Conservation (phyloP, 2,888 invertebrate genomes). For the Macrosoma leucophasiata region DNA sequence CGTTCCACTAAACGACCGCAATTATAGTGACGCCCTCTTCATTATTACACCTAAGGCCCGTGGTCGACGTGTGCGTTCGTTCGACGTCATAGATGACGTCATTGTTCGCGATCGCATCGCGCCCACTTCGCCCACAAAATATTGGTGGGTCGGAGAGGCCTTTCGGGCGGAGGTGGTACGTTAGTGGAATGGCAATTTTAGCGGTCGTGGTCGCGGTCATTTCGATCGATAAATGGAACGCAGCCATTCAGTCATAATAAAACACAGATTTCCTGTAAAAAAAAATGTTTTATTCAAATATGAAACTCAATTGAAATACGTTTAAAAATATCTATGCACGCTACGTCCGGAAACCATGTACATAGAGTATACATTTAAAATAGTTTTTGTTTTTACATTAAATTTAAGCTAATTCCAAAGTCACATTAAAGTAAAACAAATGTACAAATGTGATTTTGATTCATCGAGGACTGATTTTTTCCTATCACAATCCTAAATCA, state of each 20-base stretch:
- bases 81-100: too few relatives aligned
- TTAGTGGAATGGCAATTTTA: too few relatives aligned
- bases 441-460: slow-evolving; percentile 59
- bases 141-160: too few relatives aligned
- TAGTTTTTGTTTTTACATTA: slow-evolving; percentile 9
- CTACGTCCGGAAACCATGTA: slow-evolving; percentile 5
- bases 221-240: too few relatives aligned
- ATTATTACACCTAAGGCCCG: too few relatives aligned
- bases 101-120: too few relatives aligned
- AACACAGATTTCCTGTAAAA: not conserved
- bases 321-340: not conserved
- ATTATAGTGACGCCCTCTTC: too few relatives aligned
- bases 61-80: too few relatives aligned
- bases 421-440: slow-evolving; percentile 67
- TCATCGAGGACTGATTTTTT: slow-evolving; percentile 48
- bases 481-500: slow-evolving; percentile 25
- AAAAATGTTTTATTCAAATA: not conserved
- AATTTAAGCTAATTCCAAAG: slow-evolving; percentile 36
- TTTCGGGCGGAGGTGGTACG: not conserved
- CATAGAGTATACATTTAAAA: slow-evolving; percentile 5
- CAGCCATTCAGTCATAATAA: slow-evolving; percentile 1
- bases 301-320: not conserved
- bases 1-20: too few relatives aligned
- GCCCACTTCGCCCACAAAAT: too few relatives aligned
- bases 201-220: too few relatives aligned